A percentile compares a stretch with the other conserved stretches of the same genome.
These are phyloP conservation scores for Tryphoninae sp. DNA, from an alignment of 2,888 invertebrate species.

Conservation along the genomic window DNA sequence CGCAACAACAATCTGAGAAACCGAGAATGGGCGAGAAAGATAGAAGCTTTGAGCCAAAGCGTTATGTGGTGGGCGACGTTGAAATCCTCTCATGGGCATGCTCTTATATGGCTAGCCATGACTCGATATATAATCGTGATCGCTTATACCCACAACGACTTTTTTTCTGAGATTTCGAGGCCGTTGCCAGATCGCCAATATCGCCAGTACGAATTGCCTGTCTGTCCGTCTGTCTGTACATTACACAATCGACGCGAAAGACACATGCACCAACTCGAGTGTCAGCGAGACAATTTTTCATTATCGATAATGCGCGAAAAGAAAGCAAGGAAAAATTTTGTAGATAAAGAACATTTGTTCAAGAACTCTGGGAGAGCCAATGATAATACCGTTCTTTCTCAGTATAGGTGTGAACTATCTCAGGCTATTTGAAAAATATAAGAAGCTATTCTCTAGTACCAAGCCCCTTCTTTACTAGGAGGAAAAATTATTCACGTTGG, in stretches of 20 bases:
- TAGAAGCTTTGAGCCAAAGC: slow-evolving; percentile 15
- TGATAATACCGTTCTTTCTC: slow-evolving; percentile 3
- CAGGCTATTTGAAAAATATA: too few species aligned
- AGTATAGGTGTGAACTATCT: neutral
- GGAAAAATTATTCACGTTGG: neutral
- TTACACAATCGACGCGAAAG: slow-evolving; percentile 16
- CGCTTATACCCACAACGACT: neutral
- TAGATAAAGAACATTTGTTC: neutral
- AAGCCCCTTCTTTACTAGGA: neutral
- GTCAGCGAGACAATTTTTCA: neutral
- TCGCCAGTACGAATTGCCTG: neutral
- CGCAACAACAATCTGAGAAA: slow-evolving; percentile 4
- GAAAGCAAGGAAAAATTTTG: neutral
- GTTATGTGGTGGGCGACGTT: slow-evolving; percentile 70
- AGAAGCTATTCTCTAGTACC: too few species aligned
- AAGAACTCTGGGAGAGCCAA: neutral
- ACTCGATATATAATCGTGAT: slow-evolving; percentile 64
- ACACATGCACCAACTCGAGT: neutral
- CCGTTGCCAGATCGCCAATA: neutral
- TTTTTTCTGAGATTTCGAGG: slow-evolving; percentile 13
- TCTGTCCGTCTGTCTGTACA: neutral
- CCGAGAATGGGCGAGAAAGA: neutral
- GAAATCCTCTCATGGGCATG: slow-evolving; percentile 74
- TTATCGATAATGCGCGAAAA: neutral
- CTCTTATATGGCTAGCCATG: slow-evolving; percentile 74